Evolutionary conservation across 2,797 vertebrate species (phyloP).

Genomic region (Hyperoplus lanceolatus): DNA sequence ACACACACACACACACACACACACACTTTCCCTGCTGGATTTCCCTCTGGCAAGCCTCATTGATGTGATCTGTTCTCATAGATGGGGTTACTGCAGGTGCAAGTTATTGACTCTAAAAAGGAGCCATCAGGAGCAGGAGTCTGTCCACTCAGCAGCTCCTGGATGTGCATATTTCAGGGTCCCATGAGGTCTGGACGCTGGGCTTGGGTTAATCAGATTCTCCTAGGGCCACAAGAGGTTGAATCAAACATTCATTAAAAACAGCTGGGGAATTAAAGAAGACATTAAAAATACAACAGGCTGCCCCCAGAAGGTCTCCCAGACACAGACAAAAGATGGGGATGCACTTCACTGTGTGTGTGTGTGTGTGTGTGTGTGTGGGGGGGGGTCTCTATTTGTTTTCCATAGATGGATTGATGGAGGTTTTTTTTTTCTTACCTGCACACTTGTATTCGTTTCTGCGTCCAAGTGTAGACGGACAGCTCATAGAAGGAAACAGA

Average conservation of each 20-base stretch:
- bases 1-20: not conserved
- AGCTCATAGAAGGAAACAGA: constrained; percentile 21
- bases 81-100: constrained; percentile 55
- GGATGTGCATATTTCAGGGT: constrained; percentile 68
- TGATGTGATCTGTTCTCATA: constrained; percentile 46
- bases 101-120: constrained; percentile 56
- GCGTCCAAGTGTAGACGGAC: not conserved
- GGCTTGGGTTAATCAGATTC: constrained; percentile 53
- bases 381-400: constrained; percentile 16
- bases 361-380: constrained; percentile 16
- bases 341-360: not conserved
- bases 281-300: constrained; percentile 80
- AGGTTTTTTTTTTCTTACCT: constrained; percentile 1
- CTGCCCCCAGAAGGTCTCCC: constrained; percentile 48
- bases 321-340: constrained; percentile 34
- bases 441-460: not conserved
- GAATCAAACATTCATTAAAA: constrained; percentile 82
- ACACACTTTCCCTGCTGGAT: constrained; percentile 18
- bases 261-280: constrained; percentile 64
- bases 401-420: constrained; percentile 24
- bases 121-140: constrained; percentile 29
- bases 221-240: constrained; percentile 51
- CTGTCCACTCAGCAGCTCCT: constrained; percentile 53
- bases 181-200: constrained; percentile 43
- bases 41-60: constrained; percentile 39